Conservation (phyloP, 2,113 vertebrate genomes). For the Phoxinus phoxinus region DNA sequence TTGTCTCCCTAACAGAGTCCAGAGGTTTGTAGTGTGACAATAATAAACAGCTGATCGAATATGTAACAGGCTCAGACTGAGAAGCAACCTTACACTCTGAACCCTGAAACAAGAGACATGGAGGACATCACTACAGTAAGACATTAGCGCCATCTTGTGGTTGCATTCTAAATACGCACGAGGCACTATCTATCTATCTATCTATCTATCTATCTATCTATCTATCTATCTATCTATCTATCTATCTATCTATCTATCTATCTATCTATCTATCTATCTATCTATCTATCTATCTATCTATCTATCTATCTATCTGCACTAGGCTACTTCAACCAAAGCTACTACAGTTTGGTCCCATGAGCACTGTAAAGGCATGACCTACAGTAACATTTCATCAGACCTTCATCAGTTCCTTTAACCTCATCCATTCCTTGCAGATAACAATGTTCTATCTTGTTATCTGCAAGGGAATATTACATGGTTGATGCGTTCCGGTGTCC, state of each 20-base stretch:
- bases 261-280: conserved; percentile 37
- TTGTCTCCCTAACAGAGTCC: not conserved
- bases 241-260: conserved; percentile 57
- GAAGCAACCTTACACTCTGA: not conserved
- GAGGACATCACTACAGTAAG: not conserved
- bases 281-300: conserved; percentile 20
- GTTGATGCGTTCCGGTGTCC: conserved; percentile 2
- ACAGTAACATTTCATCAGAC: conserved; percentile 20
- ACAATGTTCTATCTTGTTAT: conserved; percentile 43
- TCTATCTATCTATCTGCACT: not conserved
- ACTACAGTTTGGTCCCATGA: not conserved
- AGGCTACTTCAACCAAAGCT: not conserved
- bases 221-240: conserved; percentile 1
- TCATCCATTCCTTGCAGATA: conserved; percentile 63
- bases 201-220: conserved; percentile 12
- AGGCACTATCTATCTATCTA: conserved; percentile 42
- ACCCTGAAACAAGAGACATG: conserved; percentile 1
- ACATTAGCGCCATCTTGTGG: conserved; percentile 46
- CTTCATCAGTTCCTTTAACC: conserved; percentile 16
- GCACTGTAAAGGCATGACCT: not conserved
- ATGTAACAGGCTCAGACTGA: not conserved
- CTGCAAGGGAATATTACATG: conserved; percentile 7
- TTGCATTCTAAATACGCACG: not conserved
- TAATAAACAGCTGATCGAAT: not conserved
- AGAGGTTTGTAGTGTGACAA: not conserved